Conservation (phyloP, 2,113 vertebrate species). For the Vulpes ferrilata region DNA sequence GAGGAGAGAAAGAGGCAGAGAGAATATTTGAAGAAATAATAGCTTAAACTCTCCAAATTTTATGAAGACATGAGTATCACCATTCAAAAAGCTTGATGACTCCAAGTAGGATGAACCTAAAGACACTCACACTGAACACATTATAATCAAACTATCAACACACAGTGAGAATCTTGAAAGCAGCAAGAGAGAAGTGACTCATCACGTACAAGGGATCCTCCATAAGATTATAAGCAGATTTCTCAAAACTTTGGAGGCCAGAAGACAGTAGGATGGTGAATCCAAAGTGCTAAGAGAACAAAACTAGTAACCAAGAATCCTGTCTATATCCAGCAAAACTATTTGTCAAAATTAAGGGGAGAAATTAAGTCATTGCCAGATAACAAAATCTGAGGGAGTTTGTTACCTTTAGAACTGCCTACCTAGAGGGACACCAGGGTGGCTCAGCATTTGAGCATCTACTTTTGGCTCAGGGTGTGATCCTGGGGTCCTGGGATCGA, state of each 20-base stretch:
- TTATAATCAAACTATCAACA: background rate
- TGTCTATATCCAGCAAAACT: background rate
- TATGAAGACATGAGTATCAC: background rate
- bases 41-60: background rate
- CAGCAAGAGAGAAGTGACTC: background rate
- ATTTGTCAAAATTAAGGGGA: background rate
- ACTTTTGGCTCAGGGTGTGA: too few relatives aligned
- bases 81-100: background rate
- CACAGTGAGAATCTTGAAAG: background rate
- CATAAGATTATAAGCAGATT: background rate
- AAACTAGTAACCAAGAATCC: background rate
- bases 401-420: background rate
- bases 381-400: background rate
- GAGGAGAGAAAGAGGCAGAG: background rate
- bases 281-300: background rate
- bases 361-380: slow-evolving; percentile 1
- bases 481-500: too few relatives aligned
- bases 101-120: background rate
- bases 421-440: background rate
- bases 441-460: too few relatives aligned
- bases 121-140: background rate
- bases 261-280: background rate
- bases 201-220: background rate
- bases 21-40: background rate
- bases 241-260: background rate